Percentiles rank a stretch among this genome's conserved stretches.
phyloP scores from a whole-genome alignment of 2,888 invertebrate species.

The Dolichomitus sp. region DNA sequence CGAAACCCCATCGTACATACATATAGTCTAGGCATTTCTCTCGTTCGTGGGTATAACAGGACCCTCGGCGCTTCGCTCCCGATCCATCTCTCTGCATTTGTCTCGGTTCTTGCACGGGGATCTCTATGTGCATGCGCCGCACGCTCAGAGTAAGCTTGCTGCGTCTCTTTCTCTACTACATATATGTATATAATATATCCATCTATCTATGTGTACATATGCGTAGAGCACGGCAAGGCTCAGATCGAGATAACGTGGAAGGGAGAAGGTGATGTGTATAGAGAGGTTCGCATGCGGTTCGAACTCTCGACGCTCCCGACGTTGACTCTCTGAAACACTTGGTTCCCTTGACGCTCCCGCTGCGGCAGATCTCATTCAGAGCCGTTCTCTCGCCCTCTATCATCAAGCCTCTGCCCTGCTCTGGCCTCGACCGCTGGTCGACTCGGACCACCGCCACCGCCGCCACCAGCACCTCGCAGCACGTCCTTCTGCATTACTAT shows the following conservation, averaged over 20 bases:
- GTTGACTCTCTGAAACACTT: constrained; percentile 9
- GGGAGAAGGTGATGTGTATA: constrained; percentile 50
- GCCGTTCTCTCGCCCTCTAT: constrained; percentile 26
- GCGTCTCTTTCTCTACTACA: neutral
- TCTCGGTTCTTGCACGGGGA: constrained; percentile 8
- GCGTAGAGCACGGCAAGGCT: neutral
- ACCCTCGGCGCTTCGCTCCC: constrained; percentile 25
- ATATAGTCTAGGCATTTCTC: constrained; percentile 13
- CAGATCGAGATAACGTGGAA: constrained; percentile 65
- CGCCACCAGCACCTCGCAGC: constrained; percentile 22
- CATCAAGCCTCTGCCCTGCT: neutral
- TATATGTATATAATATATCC: neutral
- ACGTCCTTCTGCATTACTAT: constrained; percentile 28
- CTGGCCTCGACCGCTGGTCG: constrained; percentile 18
- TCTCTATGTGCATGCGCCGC: neutral
- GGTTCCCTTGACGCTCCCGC: constrained; percentile 40
- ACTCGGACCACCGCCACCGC: neutral
- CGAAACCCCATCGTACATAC: neutral
- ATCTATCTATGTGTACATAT: neutral
- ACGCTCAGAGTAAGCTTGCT: neutral
- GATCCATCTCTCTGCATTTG: constrained; percentile 8
- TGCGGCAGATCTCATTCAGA: constrained; percentile 25
- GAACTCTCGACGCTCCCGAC: neutral
- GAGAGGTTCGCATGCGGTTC: constrained; percentile 18
- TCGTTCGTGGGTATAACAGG: neutral